These are phyloP conservation scores for Coracias cyanogaster DNA, from an alignment of 2,797 vertebrate genomes.

Conservation along the genomic window DNA sequence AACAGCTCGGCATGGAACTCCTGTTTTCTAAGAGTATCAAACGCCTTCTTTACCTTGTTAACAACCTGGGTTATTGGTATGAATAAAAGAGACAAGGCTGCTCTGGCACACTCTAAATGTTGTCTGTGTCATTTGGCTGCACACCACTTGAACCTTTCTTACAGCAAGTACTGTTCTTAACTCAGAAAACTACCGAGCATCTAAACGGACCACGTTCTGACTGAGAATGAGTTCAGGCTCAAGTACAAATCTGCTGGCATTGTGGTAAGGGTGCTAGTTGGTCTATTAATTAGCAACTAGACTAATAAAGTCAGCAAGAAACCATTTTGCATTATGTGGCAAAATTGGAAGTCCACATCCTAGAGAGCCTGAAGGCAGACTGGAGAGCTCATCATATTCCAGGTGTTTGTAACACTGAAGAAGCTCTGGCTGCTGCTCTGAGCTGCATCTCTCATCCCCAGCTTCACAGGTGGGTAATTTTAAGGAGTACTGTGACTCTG, in stretches of 20 bases:
- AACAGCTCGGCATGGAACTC: conserved; percentile 25
- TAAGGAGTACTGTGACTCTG: not conserved
- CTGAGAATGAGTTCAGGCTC: not conserved
- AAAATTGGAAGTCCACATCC: not conserved
- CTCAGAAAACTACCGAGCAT: not conserved
- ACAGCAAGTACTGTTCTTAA: not conserved
- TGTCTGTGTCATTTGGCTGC: not conserved
- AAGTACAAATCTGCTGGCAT: not conserved
- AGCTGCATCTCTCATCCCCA: not conserved
- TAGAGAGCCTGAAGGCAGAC: not conserved
- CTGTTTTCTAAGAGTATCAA: conserved; percentile 33
- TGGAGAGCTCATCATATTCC: not conserved
- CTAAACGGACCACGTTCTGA: not conserved
- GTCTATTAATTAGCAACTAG: conserved; percentile 26
- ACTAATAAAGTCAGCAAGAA: conserved; percentile 27
- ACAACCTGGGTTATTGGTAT: not conserved
- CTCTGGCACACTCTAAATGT: not conserved
- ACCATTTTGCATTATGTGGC: not conserved
- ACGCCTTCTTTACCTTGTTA: conserved; percentile 33
- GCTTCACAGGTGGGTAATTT: not conserved
- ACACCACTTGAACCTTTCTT: not conserved
- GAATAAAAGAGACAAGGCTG: not conserved
- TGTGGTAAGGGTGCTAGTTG: not conserved
- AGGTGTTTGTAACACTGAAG: conserved; percentile 6
- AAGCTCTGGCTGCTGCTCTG: not conserved